Evolutionary conservation across 1,140 invertebrate genomes (phyloP).

Genomic region (Antheraea mylitta): DNA sequence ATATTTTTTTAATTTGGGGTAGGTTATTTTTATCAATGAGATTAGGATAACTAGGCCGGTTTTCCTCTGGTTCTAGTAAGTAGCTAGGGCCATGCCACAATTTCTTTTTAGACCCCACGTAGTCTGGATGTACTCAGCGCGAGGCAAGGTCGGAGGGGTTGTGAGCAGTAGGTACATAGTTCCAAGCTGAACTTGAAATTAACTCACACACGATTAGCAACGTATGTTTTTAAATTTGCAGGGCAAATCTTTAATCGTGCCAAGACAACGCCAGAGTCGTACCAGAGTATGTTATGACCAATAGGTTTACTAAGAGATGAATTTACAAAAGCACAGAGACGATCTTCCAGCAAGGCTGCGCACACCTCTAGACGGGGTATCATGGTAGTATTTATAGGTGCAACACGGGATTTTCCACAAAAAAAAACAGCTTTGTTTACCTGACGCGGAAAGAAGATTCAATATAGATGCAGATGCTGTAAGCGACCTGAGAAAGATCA

Average conservation of each 20-base stretch:
- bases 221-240: too few species aligned
- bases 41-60: too few species aligned
- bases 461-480: constrained; percentile 9
- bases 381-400: constrained; percentile 3
- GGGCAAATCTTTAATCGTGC: neutral
- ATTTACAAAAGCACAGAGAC: constrained; percentile 18
- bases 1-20: too few species aligned
- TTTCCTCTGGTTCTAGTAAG: too few species aligned
- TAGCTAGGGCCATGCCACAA: too few species aligned
- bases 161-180: too few species aligned
- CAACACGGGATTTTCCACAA: constrained; percentile 9
- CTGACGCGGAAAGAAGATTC: neutral
- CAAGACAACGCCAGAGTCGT: constrained; percentile 17
- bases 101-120: too few species aligned
- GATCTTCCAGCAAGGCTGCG: constrained; percentile 23
- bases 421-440: neutral
- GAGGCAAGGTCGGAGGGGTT: too few species aligned
- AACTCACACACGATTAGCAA: too few species aligned
- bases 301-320: constrained; percentile 1
- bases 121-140: too few species aligned
- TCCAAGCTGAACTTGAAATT: too few species aligned
- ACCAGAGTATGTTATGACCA: constrained; percentile 8
- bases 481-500: constrained; percentile 10
- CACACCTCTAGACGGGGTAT: constrained; percentile 14
- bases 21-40: too few species aligned